phyloP scores from a whole-genome alignment of 2,888 invertebrate species.

The Dendrolimus pini region DNA sequence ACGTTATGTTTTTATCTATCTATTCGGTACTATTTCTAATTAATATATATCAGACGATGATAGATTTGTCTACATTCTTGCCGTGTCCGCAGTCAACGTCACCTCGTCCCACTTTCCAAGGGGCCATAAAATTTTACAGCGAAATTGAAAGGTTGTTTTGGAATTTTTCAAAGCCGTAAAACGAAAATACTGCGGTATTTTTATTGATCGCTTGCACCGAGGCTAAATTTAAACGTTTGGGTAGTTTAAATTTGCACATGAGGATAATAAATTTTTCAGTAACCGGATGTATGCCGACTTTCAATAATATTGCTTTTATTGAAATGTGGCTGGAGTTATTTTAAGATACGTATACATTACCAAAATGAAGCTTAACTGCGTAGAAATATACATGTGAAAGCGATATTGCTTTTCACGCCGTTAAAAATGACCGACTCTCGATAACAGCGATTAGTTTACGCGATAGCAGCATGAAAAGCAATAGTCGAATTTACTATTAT shows the following conservation, averaged over 20 bases:
- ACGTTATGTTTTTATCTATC: too few relatives aligned
- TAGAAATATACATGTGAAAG: too few relatives aligned
- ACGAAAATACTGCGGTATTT: conserved; percentile 14
- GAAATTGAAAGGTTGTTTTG: conserved; percentile 7
- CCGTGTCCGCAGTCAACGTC: neutral
- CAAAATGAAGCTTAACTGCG: too few relatives aligned
- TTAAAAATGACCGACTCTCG: too few relatives aligned
- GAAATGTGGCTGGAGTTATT: too few relatives aligned
- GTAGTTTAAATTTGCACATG: conserved; percentile 4
- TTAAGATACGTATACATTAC: too few relatives aligned
- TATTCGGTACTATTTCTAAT: too few relatives aligned
- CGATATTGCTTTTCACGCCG: too few relatives aligned
- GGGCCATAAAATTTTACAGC: neutral
- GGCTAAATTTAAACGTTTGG: conserved; percentile 6
- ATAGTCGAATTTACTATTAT: too few relatives aligned
- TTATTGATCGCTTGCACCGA: conserved; percentile 11
- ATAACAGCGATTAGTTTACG: too few relatives aligned
- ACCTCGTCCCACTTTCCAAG: neutral
- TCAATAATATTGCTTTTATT: too few relatives aligned
- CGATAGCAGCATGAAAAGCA: too few relatives aligned
- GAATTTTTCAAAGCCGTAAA: conserved; percentile 12
- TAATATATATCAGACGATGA: neutral
- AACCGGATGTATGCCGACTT: neutral
- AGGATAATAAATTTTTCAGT: conserved; percentile 2
- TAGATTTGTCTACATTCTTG: neutral